A percentile compares a stretch with the other conserved stretches of the same genome.
phyloP scores from a whole-genome alignment of 2,888 invertebrate genomes.

The Magallana nippona region DNA sequence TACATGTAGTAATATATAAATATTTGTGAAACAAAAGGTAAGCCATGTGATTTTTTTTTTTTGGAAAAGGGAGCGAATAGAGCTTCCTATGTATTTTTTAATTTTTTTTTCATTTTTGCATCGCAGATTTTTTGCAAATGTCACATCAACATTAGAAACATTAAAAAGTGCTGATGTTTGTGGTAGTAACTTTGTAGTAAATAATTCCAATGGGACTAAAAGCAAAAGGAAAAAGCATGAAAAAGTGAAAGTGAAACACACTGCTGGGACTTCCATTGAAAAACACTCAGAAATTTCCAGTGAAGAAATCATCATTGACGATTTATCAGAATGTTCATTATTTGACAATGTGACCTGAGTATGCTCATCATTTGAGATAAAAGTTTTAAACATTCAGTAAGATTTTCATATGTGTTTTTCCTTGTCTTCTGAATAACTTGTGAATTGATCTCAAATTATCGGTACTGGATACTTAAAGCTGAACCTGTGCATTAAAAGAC shows the following conservation, averaged over 20 bases:
- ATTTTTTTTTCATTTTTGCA: neutral
- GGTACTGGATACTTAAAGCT: no score
- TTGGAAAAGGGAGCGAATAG: neutral
- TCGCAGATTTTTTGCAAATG: neutral
- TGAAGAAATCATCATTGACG: slow-evolving; percentile 33
- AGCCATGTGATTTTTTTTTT: neutral
- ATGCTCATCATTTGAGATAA: no score
- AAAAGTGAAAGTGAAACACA: neutral
- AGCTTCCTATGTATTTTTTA: neutral
- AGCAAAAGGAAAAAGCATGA: neutral
- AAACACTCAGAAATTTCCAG: neutral
- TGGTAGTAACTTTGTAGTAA: neutral
- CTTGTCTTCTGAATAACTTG: no score
- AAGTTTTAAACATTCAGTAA: no score
- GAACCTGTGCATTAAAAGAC: no score
- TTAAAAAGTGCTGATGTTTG: neutral
- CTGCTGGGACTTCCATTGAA: neutral
- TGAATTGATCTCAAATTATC: no score
- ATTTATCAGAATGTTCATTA: slow-evolving; percentile 29
- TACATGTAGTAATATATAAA: neutral
- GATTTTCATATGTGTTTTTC: no score
- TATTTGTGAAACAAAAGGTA: neutral
- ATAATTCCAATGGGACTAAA: neutral
- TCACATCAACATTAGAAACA: neutral
- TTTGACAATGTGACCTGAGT: slow-evolving; percentile 41